These are phyloP conservation scores for Chirona hameri DNA, from an alignment of 2,888 invertebrate genomes.

Conservation along the genomic window DNA sequence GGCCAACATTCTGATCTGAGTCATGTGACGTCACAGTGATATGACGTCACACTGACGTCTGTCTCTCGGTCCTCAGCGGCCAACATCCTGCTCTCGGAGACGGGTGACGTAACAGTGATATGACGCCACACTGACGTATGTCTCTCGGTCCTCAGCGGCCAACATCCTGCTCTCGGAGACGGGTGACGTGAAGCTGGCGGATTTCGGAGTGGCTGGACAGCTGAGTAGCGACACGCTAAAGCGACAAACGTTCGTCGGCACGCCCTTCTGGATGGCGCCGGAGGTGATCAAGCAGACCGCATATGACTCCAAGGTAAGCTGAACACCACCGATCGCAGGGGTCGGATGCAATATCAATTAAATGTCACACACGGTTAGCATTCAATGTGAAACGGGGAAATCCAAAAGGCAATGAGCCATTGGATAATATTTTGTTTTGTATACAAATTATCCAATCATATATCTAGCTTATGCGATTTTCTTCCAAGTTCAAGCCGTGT, in stretches of 20 bases:
- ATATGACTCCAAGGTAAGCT: slow-evolving; percentile 77
- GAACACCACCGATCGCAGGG: neutral
- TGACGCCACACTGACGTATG: too few species aligned
- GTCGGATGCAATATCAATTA: too few species aligned
- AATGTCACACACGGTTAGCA: too few species aligned
- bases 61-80: neutral
- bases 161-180: slow-evolving; percentile 50
- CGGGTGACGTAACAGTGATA: slow-evolving; percentile 91
- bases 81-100: slow-evolving; percentile 46
- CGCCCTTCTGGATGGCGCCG: slow-evolving; percentile 97
- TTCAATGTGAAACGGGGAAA: neutral
- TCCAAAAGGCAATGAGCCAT: neutral
- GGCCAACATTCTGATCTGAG: too few species aligned
- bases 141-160: neutral
- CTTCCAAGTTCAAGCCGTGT: too few species aligned
- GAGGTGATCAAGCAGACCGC: slow-evolving; percentile 95
- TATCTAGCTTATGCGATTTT: too few species aligned
- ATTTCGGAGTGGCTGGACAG: slow-evolving; percentile 92
- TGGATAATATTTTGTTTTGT: neutral
- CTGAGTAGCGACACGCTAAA: slow-evolving; percentile 88
- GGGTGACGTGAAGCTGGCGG: slow-evolving; percentile 98
- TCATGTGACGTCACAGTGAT: too few species aligned
- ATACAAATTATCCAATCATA: neutral
- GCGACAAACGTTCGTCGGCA: slow-evolving; percentile 92
- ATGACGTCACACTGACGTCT: too few species aligned